Percentiles rank a stretch among this genome's conserved stretches.
phyloP scores from a whole-genome alignment of 2,113 vertebrate genomes.

The Erpornis zantholeuca region DNA sequence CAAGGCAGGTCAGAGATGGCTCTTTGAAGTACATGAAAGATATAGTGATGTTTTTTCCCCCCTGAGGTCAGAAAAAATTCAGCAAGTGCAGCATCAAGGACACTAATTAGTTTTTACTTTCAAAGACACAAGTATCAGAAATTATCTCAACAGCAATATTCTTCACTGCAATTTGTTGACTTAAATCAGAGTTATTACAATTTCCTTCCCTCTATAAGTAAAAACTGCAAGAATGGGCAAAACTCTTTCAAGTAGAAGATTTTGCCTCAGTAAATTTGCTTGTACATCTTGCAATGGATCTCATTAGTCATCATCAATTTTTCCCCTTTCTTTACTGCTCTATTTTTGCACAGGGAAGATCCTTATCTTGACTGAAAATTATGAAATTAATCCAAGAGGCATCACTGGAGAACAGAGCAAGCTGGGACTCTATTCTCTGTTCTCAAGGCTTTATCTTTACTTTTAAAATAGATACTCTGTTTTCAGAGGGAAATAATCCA shows the following conservation, averaged over 20 bases:
- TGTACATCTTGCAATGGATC: background rate
- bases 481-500: background rate
- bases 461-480: background rate
- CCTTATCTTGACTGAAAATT: background rate
- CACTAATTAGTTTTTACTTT: background rate
- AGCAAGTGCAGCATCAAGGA: background rate
- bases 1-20: background rate
- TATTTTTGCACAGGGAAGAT: background rate
- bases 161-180: background rate
- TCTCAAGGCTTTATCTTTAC: background rate
- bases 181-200: background rate
- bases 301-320: background rate
- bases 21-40: constrained; percentile 9
- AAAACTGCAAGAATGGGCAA: background rate
- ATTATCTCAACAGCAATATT: background rate
- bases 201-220: background rate
- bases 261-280: background rate
- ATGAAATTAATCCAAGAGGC: background rate
- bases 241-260: background rate
- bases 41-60: background rate
- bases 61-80: background rate
- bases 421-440: background rate
- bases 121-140: background rate
- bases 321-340: background rate
- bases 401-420: background rate